Base-by-base conservation (phyloP, 2,113 vertebrate genomes). In the Cryptotis parvus region DNA sequence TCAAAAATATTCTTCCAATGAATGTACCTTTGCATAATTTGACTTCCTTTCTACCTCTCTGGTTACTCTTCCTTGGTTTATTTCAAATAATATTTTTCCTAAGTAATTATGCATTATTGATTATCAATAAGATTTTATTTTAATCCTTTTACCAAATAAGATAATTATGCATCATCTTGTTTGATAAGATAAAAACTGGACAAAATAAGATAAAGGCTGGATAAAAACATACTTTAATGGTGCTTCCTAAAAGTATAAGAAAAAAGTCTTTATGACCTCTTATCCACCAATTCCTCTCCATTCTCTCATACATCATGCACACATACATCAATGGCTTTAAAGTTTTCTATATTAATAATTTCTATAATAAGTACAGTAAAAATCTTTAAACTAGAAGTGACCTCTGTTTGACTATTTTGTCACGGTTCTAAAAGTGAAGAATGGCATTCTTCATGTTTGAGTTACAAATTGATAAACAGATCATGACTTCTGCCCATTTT, bases 321-420 rank as follows among this genome's bases (percentile, higher is more conserved):
- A 45, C 9, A 29, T 16, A 1, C 3, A 75, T 7, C 2, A 16
- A 12, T 15, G 63, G 1, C 26, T 87, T 74, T 35, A 55, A 24
- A 91, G 16, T 49, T 84, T 43, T 33, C 20, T 55, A 41, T 86
- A 20, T 69, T 35, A 45, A 22, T 37, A 76, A 7, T 1, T n/a
- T n/a, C n/a, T n/a, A n/a, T 9, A 4, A 68, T 8, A 39, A 0
- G 4, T 61, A 2, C 3, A 3, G 5, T 10, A 10, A 3, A 41
- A 52, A 43, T 24, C n/a, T 77, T 55, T 58, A 22, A 87, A 27
- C 15, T 24, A 55, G 11, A 58, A 45, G 4, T 10, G 3, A 5
- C 18, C 12, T 73, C 1, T 11, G 16, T 14, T 15, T 69, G 4
- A 82, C 26, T 41, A 90, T 26, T 84, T 45, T 72, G 26, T 24